Base-by-base conservation (phyloP, 2,113 vertebrate species). In the Hipposideros armiger region DNA sequence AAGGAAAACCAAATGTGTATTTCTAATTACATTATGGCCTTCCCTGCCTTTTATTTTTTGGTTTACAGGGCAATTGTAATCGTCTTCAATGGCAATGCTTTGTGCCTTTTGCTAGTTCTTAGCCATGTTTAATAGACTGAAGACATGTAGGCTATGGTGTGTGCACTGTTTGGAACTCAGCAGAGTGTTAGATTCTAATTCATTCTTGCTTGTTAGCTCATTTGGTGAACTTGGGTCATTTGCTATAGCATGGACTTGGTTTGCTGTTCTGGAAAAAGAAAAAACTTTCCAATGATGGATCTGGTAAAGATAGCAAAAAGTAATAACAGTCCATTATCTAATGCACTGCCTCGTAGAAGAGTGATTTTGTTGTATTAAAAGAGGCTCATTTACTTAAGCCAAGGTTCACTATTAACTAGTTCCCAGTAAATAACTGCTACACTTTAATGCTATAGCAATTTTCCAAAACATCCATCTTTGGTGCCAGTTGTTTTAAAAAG, bases 241-340 rank as follows among this genome's bases (percentile, higher is more conserved):
- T 77, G 52, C 87, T 87, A 13, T 45, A 94, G 60, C 83, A 80
- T n/a, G n/a, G 60, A 72, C 24, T 66, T 89, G 54, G 58, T 87
- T 95, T 92, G 45, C 66, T 90, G 26, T 83, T 89, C n/a, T 72
- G 54, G 45, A 80, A 88, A 94, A 83, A 80, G 85, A 94, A 83
- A 93, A 8, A 40, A 10, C n/a, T 80, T 50, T 90, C 36, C 92
- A 73, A 85, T 88, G 70, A 91, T 90, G 76, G 50, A 82, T 86
- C 67, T 92, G 84, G 56, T 76, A 81, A 82, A 45, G 69, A 76
- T 11, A 84, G 52, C 69, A 94, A 69, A 93, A n/a, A 76, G 19
- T 76, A 78, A 0, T 83, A 78, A 85, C 24, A 86, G 76, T 30
- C 19, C 73, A 78, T 67, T 89, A 82, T 73, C 30, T 50, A 91